A percentile compares a stretch with the other conserved stretches of the same genome.
phyloP scores from a whole-genome alignment of 2,113 vertebrate species.

The Benitochromis conjunctus region DNA sequence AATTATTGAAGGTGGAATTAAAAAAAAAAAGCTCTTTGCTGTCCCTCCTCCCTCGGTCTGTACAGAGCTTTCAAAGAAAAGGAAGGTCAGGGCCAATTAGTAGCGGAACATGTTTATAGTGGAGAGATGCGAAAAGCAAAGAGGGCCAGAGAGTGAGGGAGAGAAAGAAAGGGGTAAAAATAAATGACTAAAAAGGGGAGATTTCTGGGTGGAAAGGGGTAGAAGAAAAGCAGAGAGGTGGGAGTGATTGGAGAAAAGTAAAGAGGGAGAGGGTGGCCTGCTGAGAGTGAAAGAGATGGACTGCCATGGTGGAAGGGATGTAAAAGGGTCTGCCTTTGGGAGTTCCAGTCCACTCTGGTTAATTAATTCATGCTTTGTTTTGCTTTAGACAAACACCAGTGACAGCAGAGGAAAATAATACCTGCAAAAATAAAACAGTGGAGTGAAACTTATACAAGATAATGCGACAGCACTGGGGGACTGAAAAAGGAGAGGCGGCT shows the following conservation, averaged over 20 bases:
- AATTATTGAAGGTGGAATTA: constrained; percentile 48
- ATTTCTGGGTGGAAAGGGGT: neutral
- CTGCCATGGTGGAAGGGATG: constrained; percentile 39
- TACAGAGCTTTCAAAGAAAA: constrained; percentile 21
- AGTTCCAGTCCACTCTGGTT: constrained; percentile 46
- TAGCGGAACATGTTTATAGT: neutral
- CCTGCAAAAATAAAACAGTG: neutral
- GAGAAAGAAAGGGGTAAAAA: neutral
- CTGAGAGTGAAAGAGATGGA: constrained; percentile 38
- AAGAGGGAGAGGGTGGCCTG: constrained; percentile 9
- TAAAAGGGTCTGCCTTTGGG: constrained; percentile 39
- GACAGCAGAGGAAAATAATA: constrained; percentile 22
- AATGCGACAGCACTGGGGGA: constrained; percentile 12
- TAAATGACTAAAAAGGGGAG: neutral
- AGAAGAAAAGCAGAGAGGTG: neutral
- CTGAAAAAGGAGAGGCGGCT: neutral
- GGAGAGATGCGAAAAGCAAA: neutral
- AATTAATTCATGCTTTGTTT: constrained; percentile 71
- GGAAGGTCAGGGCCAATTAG: constrained; percentile 42
- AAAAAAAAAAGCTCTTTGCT: neutral
- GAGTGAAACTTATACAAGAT: constrained; percentile 12
- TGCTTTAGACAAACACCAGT: constrained; percentile 38
- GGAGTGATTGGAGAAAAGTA: constrained; percentile 1
- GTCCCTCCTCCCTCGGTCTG: neutral
- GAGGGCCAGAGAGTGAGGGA: neutral